Conservation (phyloP, 2,797 vertebrate species). For the Acanthiza pusilla region DNA sequence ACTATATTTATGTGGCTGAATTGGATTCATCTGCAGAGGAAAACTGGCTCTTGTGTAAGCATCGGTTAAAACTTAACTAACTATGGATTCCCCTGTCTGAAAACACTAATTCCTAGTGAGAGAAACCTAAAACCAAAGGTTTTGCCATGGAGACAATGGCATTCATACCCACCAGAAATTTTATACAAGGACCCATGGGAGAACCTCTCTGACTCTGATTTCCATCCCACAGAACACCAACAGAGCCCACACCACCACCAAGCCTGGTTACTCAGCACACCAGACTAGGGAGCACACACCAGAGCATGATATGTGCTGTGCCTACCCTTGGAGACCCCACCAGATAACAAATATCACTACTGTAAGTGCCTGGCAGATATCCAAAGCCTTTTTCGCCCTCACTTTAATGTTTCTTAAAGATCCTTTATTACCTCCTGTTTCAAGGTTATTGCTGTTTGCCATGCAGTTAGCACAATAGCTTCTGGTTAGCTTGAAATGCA, state of each 20-base stretch:
- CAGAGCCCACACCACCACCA: not conserved
- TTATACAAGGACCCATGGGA: fast-evolving
- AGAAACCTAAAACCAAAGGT: not conserved
- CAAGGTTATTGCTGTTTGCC: not conserved
- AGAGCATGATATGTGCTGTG: not conserved
- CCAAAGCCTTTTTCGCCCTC: not conserved
- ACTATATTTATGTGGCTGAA: not conserved
- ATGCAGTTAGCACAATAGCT: not conserved
- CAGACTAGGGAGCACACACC: not conserved
- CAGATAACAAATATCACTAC: not conserved
- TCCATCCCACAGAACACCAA: not conserved
- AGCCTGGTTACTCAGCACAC: not conserved
- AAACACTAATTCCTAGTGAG: not conserved
- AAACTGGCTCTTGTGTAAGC: not conserved
- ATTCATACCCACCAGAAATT: not conserved
- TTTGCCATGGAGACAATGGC: not conserved
- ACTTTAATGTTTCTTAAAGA: not conserved
- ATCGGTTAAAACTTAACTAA: not conserved
- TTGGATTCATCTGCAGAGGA: not conserved
- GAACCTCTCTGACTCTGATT: not conserved
- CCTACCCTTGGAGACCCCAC: not conserved
- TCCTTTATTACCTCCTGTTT: not conserved
- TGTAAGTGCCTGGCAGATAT: not conserved
- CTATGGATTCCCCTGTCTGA: not conserved
- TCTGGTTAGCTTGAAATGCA: not conserved